Percentiles rank a stretch among this genome's conserved stretches.
Evolutionary conservation across 2,888 invertebrate species (phyloP).

Genomic region (Pilophorus perplexus): DNA sequence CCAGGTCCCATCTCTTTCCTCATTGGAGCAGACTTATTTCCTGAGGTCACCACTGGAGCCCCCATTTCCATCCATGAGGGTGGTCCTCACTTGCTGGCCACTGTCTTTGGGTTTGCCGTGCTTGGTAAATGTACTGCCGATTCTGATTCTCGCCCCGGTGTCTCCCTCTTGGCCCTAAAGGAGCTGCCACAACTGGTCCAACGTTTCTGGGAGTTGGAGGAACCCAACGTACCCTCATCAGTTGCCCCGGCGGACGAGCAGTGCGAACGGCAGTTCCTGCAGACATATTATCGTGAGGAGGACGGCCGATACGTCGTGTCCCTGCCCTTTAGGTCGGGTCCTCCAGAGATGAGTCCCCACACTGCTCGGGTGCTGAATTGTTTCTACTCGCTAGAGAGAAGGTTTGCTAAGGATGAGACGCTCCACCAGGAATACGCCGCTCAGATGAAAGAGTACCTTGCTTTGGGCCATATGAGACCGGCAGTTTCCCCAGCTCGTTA

Average conservation of each 20-base stretch:
- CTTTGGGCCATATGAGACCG: conserved; percentile 11
- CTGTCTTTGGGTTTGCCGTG: no score
- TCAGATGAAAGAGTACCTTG: neutral
- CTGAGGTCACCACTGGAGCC: no score
- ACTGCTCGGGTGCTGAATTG: neutral
- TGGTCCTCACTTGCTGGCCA: no score
- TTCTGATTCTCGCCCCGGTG: no score
- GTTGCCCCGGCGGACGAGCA: neutral
- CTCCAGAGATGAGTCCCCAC: neutral
- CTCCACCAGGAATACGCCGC: neutral
- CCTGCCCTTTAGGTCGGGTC: neutral
- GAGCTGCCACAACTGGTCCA: no score
- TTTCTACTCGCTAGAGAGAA: neutral
- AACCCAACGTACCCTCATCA: neutral
- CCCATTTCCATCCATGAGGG: no score
- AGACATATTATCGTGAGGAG: neutral
- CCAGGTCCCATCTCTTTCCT: no score
- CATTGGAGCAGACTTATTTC: no score
- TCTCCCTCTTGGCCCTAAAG: no score
- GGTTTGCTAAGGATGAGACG: neutral
- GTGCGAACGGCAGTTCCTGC: no score
- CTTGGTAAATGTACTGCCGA: no score
- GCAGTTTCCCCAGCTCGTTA: neutral
- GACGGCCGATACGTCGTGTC: conserved; percentile 1
- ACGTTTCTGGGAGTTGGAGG: no score